These are phyloP conservation scores for Falcunculus frontatus DNA, from an alignment of 2,113 vertebrate species.

Conservation along the genomic window DNA sequence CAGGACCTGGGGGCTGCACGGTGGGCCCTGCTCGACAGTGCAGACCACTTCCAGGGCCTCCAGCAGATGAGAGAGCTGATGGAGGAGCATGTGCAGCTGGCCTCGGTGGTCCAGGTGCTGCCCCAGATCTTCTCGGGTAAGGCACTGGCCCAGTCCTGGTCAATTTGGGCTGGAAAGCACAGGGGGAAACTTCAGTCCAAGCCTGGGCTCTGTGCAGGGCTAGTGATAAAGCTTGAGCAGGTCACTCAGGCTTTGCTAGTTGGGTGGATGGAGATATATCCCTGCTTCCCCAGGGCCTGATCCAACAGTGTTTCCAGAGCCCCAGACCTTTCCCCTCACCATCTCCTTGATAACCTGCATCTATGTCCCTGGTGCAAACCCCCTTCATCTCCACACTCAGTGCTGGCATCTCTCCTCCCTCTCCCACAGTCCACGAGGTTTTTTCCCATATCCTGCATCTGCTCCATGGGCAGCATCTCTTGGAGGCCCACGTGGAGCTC, in stretches of 20 bases:
- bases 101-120: slow-evolving; percentile 84
- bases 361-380: background rate
- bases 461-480: slow-evolving; percentile 78
- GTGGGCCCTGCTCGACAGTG: slow-evolving; percentile 67
- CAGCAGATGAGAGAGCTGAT: slow-evolving; percentile 75
- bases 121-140: slow-evolving; percentile 88
- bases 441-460: slow-evolving; percentile 82
- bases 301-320: background rate
- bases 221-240: background rate
- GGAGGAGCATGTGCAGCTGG: slow-evolving; percentile 80
- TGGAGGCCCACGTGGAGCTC: slow-evolving; percentile 87
- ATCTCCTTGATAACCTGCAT: background rate
- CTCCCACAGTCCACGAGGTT: slow-evolving; percentile 77
- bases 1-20: slow-evolving; percentile 73
- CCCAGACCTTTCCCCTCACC: background rate
- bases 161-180: background rate
- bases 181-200: background rate
- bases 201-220: fast-evolving
- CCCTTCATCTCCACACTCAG: fast-evolving
- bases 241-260: fast-evolving
- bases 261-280: background rate
- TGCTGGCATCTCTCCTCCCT: background rate
- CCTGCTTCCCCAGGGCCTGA: background rate
- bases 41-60: slow-evolving; percentile 65
- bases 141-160: background rate